These are phyloP conservation scores for Lepus oiostolus DNA, from an alignment of 2,797 vertebrate species.

Conservation along the genomic window DNA sequence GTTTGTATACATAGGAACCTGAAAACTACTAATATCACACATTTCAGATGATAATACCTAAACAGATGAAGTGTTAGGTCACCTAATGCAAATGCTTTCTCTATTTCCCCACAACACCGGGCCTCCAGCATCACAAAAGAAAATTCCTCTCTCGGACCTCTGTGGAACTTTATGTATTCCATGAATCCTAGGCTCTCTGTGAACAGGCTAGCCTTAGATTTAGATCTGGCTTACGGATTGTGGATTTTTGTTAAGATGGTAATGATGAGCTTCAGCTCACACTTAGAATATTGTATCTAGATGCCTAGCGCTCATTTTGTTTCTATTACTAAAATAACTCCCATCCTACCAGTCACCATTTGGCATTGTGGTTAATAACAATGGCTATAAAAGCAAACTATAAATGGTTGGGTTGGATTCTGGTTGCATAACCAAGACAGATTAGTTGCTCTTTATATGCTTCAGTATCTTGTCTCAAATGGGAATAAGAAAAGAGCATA, in stretches of 20 bases:
- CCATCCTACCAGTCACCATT: conserved; percentile 11
- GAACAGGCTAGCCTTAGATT: neutral
- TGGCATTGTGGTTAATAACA: conserved; percentile 10
- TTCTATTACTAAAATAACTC: conserved; percentile 20
- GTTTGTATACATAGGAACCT: neutral
- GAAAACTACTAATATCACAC: neutral
- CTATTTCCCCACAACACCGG: neutral
- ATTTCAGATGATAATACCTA: neutral
- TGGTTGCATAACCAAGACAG: neutral
- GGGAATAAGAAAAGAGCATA: neutral
- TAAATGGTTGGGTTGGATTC: neutral
- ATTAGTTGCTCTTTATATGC: conserved; percentile 25
- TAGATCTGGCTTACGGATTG: neutral
- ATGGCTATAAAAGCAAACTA: conserved; percentile 29
- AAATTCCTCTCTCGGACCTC: neutral
- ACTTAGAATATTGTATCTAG: neutral
- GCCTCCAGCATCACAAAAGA: neutral
- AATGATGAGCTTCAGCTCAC: neutral
- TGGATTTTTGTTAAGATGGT: neutral
- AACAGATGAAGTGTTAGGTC: neutral
- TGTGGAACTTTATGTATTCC: neutral
- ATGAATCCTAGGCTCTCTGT: neutral
- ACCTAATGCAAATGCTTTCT: neutral
- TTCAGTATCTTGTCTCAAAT: conserved; percentile 44
- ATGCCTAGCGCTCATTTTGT: neutral